Percentiles rank a stretch among this genome's conserved stretches.
Evolutionary conservation across 2,797 vertebrate genomes (phyloP).

Genomic region (Pseudomugil gertrudae): DNA sequence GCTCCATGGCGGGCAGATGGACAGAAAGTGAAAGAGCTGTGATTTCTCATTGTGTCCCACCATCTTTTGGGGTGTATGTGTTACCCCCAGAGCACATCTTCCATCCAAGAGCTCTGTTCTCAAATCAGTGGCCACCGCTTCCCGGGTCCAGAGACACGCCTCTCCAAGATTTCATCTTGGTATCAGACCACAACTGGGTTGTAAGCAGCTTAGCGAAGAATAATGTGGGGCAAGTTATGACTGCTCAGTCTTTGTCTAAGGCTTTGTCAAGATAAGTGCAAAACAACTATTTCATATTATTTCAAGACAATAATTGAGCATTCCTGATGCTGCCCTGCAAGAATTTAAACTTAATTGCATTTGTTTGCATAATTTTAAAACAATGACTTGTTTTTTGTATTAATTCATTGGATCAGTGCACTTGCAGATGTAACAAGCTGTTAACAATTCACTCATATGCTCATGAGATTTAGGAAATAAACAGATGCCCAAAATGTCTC

Average conservation of each 20-base stretch:
- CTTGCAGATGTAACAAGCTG: conserved; percentile 61
- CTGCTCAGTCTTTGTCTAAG: conserved; percentile 61
- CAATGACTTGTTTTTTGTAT: conserved; percentile 33
- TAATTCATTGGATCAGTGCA: conserved; percentile 47
- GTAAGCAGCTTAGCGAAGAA: conserved; percentile 72
- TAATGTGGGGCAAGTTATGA: conserved; percentile 61
- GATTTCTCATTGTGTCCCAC: conserved; percentile 83
- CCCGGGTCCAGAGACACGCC: conserved; percentile 76
- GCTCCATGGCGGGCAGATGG: conserved; percentile 80
- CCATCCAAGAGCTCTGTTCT: conserved; percentile 77
- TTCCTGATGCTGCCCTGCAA: not conserved
- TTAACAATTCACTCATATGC: conserved; percentile 63
- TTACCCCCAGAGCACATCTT: conserved; percentile 73
- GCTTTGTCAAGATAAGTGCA: conserved; percentile 35
- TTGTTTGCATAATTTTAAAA: conserved; percentile 35
- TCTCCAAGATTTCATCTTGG: conserved; percentile 76
- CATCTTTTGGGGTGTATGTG: conserved; percentile 76
- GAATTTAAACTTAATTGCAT: not conserved
- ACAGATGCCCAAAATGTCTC: conserved; percentile 66
- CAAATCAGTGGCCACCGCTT: conserved; percentile 78
- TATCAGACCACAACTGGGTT: conserved; percentile 71
- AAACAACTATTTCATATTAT: conserved; percentile 20
- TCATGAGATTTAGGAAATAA: conserved; percentile 65
- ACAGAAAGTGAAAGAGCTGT: conserved; percentile 81
- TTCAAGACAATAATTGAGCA: conserved; percentile 23